These are phyloP conservation scores for Cephalopterus ornatus DNA, from an alignment of 2,113 vertebrate genomes.

Conservation along the genomic window DNA sequence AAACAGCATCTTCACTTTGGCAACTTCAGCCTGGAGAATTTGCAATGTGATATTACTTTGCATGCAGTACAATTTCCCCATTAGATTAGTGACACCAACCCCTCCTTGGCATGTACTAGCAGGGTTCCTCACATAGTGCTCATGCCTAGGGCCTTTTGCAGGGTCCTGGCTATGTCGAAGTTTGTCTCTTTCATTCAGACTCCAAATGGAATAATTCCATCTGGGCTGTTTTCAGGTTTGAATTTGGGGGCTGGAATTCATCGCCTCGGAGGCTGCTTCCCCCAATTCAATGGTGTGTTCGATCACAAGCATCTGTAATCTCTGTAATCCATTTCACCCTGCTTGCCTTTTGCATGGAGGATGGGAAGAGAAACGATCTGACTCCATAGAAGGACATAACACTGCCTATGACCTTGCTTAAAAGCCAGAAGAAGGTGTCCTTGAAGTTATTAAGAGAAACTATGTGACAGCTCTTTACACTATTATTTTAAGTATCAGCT, in stretches of 20 bases:
- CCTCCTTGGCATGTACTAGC: neutral
- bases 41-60: neutral
- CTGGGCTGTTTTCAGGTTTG: neutral
- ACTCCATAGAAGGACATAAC: neutral
- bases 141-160: fast-evolving
- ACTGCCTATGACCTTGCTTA: neutral
- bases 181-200: neutral
- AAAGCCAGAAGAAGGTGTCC: slow-evolving; percentile 37
- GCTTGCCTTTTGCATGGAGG: neutral
- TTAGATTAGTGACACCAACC: neutral
- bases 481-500: slow-evolving; percentile 12
- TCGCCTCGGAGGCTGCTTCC: neutral
- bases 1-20: neutral
- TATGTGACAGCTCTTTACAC: slow-evolving; percentile 14
- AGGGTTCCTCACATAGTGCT: neutral
- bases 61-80: neutral
- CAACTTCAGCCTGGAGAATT: neutral
- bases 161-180: fast-evolving
- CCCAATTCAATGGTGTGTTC: neutral
- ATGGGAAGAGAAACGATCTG: neutral
- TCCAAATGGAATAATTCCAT: neutral
- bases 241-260: slow-evolving; percentile 21
- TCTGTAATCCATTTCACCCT: neutral
- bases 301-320: slow-evolving; percentile 9
- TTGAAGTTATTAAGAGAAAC: slow-evolving; percentile 34